Percentiles rank a stretch among this genome's conserved stretches.
These are phyloP conservation scores for Catharus bicknelli DNA, from an alignment of 2,113 vertebrate species.

Conservation along the genomic window DNA sequence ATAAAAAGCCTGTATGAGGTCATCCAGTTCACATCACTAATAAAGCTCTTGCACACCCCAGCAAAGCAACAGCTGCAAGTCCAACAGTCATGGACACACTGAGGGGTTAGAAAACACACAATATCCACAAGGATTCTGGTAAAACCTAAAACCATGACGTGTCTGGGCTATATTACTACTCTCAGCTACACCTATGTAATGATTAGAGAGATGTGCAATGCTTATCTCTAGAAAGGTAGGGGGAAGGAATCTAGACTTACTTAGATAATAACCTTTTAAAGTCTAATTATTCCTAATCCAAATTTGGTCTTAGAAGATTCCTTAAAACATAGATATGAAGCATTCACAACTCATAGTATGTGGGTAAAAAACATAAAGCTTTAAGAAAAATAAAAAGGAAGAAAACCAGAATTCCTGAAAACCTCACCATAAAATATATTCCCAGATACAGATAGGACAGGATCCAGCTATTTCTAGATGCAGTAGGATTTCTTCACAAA, in stretches of 20 bases:
- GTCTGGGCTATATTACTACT: background rate
- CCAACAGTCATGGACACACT: background rate
- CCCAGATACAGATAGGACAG: background rate
- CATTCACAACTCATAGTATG: background rate
- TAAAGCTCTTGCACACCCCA: background rate
- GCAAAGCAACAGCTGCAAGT: background rate
- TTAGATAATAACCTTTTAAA: background rate
- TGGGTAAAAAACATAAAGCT: background rate
- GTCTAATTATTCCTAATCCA: background rate
- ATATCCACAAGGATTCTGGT: background rate
- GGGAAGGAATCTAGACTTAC: background rate
- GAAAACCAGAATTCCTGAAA: background rate
- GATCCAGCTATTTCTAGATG: background rate
- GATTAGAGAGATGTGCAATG: background rate
- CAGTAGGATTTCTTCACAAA: background rate
- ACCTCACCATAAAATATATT: background rate
- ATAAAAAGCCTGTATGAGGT: background rate
- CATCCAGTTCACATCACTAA: background rate
- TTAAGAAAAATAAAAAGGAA: background rate
- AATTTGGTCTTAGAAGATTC: background rate
- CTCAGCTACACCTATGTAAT: background rate
- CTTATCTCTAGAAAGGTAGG: background rate
- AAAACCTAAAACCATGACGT: background rate
- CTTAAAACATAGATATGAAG: background rate
- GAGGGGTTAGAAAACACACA: rapidly evolving